Base-by-base conservation (phyloP, 1,140 invertebrate species). In the Drosophila serrata region DNA sequence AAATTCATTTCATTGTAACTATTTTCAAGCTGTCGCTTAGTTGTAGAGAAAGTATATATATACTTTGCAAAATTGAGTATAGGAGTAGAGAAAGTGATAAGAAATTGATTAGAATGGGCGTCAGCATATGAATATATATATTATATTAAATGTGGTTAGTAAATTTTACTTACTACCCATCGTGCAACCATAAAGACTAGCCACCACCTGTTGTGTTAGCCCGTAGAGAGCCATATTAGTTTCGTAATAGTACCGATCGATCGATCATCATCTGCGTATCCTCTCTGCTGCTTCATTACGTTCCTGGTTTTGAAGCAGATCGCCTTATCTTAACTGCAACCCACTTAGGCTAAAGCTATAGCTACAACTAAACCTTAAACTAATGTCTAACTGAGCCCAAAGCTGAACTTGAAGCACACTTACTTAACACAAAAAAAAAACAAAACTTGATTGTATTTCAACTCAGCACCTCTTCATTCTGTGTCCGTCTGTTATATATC, bases 161-260 rank as follows among this genome's bases (percentile, higher is more conserved):
- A 24, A 6, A 24, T 0, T 24, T 46, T 24, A 46, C 22, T 7
- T 24, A 9, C 43, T 46, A 43, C 6, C 13, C 35, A 19, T 24
- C 27, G 72, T 55, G 82, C 75, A 81, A 79, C 75, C 62, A 79
- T 72, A 70, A 70, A 79, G 75, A 81, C 82, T 86, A 81, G 79
- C 76, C 79, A 75, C 49, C 75, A 24, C 43, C 19, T 75, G 70
- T 88, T 87, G 72, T 87, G 84, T 82, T 80, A 86, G 82, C 82
- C 75, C 78, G 43, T 75, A 82, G 68, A 57, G 48, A 57, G 59
- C 60, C 64, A 77, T 58, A 46, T 62, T 62, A 79, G 76, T 79
- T 79, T 12, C 49, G 61, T 73, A 56, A 24, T 22, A 46, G 13
- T 5, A 40, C n/a, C 15, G n/a, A 40, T 40, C n/a, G 6, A 40